Evolutionary conservation across 2,888 invertebrate genomes (phyloP).

Genomic region (Stictocephala bisonia): DNA sequence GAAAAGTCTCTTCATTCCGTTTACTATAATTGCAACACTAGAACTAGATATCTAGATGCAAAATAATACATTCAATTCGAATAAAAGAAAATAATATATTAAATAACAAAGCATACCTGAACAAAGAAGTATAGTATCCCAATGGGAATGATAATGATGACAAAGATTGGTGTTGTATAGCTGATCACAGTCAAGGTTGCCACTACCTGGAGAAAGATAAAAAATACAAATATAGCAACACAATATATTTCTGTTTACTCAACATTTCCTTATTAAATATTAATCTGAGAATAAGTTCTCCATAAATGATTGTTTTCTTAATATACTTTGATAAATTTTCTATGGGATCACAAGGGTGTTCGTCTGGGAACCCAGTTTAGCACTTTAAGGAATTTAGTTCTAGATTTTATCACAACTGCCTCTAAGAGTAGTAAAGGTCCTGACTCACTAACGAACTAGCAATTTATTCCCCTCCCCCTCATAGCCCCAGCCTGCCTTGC

Average conservation of each 20-base stretch:
- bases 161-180: constrained; percentile 84
- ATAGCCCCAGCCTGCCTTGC: no score
- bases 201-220: constrained; percentile 76
- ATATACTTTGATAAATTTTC: no score
- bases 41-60: neutral
- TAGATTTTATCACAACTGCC: no score
- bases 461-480: no score
- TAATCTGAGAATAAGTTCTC: no score
- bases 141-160: constrained; percentile 83
- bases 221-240: constrained; percentile 40
- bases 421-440: no score
- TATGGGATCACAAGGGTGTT: no score
- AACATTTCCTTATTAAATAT: neutral
- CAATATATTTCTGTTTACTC: neutral
- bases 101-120: constrained; percentile 64
- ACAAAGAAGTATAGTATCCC: constrained; percentile 85
- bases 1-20: neutral
- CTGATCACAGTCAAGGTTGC: constrained; percentile 90
- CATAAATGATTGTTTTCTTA: no score
- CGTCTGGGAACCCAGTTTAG: no score
- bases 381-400: no score
- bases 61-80: neutral
- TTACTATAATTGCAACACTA: neutral
- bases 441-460: no score
- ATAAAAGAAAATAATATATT: constrained; percentile 7